These are phyloP conservation scores for Cryptotermes secundus DNA, from an alignment of 1,140 invertebrate species.

Conservation along the genomic window DNA sequence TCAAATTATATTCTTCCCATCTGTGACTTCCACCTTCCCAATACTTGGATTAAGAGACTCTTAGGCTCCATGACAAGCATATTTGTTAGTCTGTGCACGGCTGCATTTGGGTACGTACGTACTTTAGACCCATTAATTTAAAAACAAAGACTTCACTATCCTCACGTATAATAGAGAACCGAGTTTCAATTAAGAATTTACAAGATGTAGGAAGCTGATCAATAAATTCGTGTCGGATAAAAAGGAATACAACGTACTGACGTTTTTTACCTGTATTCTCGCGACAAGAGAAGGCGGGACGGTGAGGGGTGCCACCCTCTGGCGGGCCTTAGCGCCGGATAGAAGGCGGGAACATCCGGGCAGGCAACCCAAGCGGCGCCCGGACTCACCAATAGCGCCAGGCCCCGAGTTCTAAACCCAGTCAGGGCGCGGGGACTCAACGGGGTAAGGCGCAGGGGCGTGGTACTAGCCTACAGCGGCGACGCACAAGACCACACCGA, in stretches of 20 bases:
- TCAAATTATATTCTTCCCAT: no score
- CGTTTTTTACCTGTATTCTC: neutral
- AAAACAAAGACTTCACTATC: no score
- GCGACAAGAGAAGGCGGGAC: slow-evolving; percentile 23
- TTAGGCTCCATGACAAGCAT: no score
- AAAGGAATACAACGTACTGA: neutral
- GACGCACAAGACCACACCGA: slow-evolving; percentile 4
- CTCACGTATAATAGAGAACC: neutral
- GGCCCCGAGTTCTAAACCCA: slow-evolving; percentile 30
- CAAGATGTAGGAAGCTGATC: neutral
- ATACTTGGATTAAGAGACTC: no score
- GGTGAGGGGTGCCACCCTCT: slow-evolving; percentile 22
- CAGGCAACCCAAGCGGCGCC: neutral
- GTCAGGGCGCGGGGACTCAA: slow-evolving; percentile 25
- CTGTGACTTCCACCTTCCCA: no score
- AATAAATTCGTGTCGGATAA: neutral
- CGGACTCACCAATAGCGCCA: slow-evolving; percentile 28
- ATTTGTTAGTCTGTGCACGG: no score
- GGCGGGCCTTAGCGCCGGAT: neutral
- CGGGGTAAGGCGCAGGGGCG: slow-evolving; percentile 20
- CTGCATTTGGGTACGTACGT: no score
- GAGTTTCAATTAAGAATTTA: neutral
- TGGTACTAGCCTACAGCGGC: neutral
- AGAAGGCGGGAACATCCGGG: slow-evolving; percentile 17
- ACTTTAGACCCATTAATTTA: no score